Conservation (phyloP, 2,888 invertebrate species). For the Pachliopta kotzebuea region DNA sequence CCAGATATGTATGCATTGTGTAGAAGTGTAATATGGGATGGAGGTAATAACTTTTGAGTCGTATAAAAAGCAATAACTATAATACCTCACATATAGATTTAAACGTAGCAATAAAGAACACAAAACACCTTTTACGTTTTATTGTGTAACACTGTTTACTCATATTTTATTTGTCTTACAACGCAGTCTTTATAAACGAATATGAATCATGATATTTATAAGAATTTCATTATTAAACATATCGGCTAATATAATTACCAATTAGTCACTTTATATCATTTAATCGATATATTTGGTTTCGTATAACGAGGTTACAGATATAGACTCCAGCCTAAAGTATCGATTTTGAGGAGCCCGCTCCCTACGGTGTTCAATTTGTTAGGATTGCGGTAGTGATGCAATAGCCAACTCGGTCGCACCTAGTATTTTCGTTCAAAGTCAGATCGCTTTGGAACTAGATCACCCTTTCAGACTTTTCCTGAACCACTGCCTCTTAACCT, state of each 20-base stretch:
- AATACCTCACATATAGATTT: neutral
- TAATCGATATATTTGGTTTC: slow-evolving; percentile 1
- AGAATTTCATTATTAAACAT: slow-evolving; percentile 15
- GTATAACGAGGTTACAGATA: neutral
- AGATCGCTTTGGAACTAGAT: slow-evolving; percentile 26
- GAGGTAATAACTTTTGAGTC: neutral
- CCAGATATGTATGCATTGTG: neutral
- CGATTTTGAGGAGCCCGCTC: slow-evolving; percentile 16
- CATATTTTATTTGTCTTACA: slow-evolving; percentile 19
- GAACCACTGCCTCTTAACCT: slow-evolving; percentile 20
- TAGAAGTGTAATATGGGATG: neutral
- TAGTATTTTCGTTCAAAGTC: slow-evolving; percentile 53
- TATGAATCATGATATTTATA: slow-evolving; percentile 21
- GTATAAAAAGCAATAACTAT: neutral
- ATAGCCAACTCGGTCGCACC: slow-evolving; percentile 64
- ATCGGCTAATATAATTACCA: slow-evolving; percentile 1
- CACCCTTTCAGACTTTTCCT: slow-evolving; percentile 21
- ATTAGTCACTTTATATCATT: slow-evolving; percentile 11
- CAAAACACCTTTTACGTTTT: slow-evolving; percentile 12
- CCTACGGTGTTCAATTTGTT: slow-evolving; percentile 36
- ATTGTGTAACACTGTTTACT: slow-evolving; percentile 15
- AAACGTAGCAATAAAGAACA: neutral
- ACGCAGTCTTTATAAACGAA: slow-evolving; percentile 10
- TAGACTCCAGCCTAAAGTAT: slow-evolving; percentile 9
- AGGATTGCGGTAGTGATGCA: slow-evolving; percentile 50